Percentiles rank a stretch among this genome's conserved stretches.
phyloP scores from a whole-genome alignment of 2,888 invertebrate species.

The Crematogaster levior region DNA sequence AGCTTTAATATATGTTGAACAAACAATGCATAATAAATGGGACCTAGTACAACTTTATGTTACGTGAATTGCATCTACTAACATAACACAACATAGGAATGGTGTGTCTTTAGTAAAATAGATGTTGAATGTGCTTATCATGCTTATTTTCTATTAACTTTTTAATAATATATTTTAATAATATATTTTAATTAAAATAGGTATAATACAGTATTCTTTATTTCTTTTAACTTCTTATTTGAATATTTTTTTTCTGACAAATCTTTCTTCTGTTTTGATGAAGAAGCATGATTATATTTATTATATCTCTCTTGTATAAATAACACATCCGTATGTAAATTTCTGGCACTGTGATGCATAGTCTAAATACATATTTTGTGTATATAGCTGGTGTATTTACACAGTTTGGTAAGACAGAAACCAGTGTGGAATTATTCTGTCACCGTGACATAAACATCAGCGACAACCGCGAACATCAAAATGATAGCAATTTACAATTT shows the following conservation, averaged over 20 bases:
- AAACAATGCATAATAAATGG: conserved; percentile 17
- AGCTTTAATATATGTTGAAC: not conserved
- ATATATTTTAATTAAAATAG: not conserved
- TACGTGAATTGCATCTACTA: conserved; percentile 15
- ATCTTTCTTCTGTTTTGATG: not conserved
- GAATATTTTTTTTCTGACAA: not conserved
- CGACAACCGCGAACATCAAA: conserved; percentile 11
- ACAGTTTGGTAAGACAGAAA: conserved; percentile 48
- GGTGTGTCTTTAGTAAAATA: not conserved
- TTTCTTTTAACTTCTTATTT: not conserved
- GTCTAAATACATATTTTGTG: conserved; percentile 1
- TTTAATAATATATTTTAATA: not conserved
- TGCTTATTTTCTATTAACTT: not conserved
- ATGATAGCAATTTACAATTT: conserved; percentile 13
- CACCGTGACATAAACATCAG: conserved; percentile 18
- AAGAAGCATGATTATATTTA: not conserved
- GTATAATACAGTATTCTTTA: not conserved
- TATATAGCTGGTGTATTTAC: conserved; percentile 26
- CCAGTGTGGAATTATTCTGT: conserved; percentile 7
- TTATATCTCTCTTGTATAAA: conserved; percentile 1
- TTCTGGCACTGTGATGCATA: not conserved
- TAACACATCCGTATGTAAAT: not conserved
- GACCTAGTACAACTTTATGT: not conserved
- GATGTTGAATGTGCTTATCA: not conserved
- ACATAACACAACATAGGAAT: not conserved